These are phyloP conservation scores for Propithecus perrieri DNA, from an alignment of 2,797 vertebrate species.

Conservation along the genomic window DNA sequence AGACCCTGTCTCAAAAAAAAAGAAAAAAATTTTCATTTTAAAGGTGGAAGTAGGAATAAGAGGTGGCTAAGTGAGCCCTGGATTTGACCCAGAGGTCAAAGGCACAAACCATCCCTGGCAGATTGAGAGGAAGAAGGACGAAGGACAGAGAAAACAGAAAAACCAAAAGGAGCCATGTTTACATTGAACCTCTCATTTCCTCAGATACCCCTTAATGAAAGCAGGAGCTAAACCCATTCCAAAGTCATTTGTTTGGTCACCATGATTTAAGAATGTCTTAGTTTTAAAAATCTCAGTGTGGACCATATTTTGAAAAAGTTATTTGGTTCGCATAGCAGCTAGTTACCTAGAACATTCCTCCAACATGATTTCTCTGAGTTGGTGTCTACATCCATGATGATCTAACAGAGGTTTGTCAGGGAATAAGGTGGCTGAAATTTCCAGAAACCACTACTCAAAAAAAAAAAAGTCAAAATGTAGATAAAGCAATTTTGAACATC, in stretches of 20 bases:
- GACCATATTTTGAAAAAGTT: neutral
- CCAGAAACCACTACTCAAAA: neutral
- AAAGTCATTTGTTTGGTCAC: neutral
- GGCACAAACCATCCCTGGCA: neutral
- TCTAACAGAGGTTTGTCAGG: neutral
- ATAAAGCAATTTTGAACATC: neutral
- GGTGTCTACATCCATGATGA: neutral
- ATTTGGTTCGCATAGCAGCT: neutral
- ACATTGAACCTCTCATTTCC: neutral
- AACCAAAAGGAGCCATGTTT: neutral
- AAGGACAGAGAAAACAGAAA: neutral
- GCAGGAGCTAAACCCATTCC: neutral
- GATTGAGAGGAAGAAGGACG: neutral
- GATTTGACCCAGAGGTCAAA: neutral
- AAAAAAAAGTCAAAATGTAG: neutral
- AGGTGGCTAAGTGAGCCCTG: neutral
- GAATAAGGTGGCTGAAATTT: neutral
- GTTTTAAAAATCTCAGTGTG: neutral
- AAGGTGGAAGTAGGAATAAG: neutral
- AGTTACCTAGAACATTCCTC: neutral
- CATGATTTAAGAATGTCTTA: neutral
- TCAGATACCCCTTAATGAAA: neutral
- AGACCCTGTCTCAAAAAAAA: neutral
- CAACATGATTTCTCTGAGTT: neutral
- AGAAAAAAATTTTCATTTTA: neutral